A percentile compares a stretch with the other conserved stretches of the same genome.
phyloP scores from a whole-genome alignment of 2,888 invertebrate species.

The Opisthograptis luteolata region DNA sequence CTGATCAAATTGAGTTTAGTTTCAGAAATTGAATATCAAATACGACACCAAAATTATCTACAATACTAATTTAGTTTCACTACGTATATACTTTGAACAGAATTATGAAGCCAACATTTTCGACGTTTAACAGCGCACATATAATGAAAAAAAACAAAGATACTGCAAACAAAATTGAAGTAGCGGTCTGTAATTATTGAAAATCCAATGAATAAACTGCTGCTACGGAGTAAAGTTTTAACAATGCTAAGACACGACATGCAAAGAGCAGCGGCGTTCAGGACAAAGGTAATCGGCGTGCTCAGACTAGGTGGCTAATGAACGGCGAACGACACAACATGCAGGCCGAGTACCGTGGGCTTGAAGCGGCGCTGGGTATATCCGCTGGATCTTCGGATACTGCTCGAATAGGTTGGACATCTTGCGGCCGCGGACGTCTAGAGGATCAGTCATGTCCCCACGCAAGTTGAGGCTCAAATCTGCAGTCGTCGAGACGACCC shows the following conservation, averaged over 20 bases:
- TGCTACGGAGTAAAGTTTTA: constrained; percentile 58
- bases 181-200: constrained; percentile 40
- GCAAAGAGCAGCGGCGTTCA: constrained; percentile 64
- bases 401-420: constrained; percentile 89
- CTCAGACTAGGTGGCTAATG: constrained; percentile 63
- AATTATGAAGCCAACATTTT: constrained; percentile 51
- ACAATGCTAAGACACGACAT: constrained; percentile 72
- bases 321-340: constrained; percentile 63
- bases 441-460: constrained; percentile 68
- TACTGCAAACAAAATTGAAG: constrained; percentile 40
- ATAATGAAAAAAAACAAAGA: constrained; percentile 26
- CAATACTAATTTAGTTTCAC: constrained; percentile 20
- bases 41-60: too few relatives aligned
- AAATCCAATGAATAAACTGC: constrained; percentile 49
- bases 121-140: constrained; percentile 14
- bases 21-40: too few relatives aligned
- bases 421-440: constrained; percentile 79
- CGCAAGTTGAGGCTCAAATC: constrained; percentile 75
- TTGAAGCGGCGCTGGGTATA: constrained; percentile 87
- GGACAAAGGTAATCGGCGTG: constrained; percentile 71
- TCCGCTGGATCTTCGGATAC: constrained; percentile 90
- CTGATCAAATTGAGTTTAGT: too few relatives aligned
- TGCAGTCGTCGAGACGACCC: constrained; percentile 55
- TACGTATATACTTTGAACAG: constrained; percentile 30
- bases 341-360: constrained; percentile 76